phyloP scores from a whole-genome alignment of 2,113 vertebrate species.

The Laticauda laticaudata region DNA sequence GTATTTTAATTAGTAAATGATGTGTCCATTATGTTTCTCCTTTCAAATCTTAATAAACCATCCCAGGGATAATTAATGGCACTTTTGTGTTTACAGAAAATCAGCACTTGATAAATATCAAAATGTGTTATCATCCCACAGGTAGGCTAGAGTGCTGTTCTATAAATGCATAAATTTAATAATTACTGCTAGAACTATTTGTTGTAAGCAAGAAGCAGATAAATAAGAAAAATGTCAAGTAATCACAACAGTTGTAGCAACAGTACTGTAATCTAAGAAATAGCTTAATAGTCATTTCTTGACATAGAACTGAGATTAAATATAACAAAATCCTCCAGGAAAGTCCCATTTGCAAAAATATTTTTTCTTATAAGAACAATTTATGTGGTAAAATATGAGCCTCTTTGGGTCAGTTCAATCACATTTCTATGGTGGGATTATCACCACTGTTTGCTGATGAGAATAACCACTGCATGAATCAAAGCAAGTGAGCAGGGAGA shows the following conservation, averaged over 20 bases:
- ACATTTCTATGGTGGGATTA: not conserved
- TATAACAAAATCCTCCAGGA: slow-evolving; percentile 59
- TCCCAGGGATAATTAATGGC: slow-evolving; percentile 70
- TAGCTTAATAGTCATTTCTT: slow-evolving; percentile 47
- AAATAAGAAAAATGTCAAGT: slow-evolving; percentile 60
- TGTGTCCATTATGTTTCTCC: slow-evolving; percentile 71
- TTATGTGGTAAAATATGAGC: slow-evolving; percentile 48
- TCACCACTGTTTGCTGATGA: not conserved
- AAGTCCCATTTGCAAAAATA: slow-evolving; percentile 58
- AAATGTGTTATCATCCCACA: slow-evolving; percentile 70
- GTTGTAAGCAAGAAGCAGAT: slow-evolving; percentile 58
- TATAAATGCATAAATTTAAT: slow-evolving; percentile 70
- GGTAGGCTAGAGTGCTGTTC: slow-evolving; percentile 64
- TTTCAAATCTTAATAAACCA: slow-evolving; percentile 76
- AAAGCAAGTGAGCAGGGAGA: not conserved
- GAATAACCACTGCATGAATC: not conserved
- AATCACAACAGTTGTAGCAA: slow-evolving; percentile 63
- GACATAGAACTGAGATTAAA: slow-evolving; percentile 63
- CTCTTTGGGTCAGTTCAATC: slow-evolving; percentile 38
- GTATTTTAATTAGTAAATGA: slow-evolving; percentile 72
- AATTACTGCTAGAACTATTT: slow-evolving; percentile 69
- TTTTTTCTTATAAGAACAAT: slow-evolving; percentile 51
- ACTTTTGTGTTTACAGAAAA: slow-evolving; percentile 76
- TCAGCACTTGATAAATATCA: slow-evolving; percentile 76
- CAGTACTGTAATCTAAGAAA: slow-evolving; percentile 50